phyloP scores from a whole-genome alignment of 2,113 vertebrate genomes.

The Neodontobutis hainanensis region DNA sequence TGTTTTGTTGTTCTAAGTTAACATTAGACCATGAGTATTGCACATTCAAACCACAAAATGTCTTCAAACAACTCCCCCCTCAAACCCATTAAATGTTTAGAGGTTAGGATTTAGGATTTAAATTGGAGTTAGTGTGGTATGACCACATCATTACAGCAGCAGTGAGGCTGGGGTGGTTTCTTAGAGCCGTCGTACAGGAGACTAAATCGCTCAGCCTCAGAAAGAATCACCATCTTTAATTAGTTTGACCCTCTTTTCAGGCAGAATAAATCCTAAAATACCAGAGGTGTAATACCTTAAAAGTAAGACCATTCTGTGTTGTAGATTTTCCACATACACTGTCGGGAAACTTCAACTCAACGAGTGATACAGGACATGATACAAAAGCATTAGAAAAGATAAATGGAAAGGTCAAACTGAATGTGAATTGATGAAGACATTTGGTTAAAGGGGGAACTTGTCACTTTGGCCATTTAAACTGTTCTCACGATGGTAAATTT shows the following conservation, averaged over 20 bases:
- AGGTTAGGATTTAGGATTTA: slow-evolving; percentile 2
- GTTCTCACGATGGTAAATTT: no score
- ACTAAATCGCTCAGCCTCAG: neutral
- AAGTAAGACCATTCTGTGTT: neutral
- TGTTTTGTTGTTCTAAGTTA: neutral
- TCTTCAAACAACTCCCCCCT: neutral
- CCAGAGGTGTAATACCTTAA: neutral
- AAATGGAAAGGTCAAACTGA: no score
- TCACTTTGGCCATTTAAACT: no score
- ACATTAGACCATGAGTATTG: neutral
- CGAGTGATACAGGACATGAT: no score
- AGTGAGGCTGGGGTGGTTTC: slow-evolving; percentile 3
- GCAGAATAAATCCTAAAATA: slow-evolving; percentile 9
- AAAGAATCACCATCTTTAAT: slow-evolving; percentile 3
- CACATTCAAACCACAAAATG: neutral
- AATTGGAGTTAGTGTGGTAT: slow-evolving; percentile 11
- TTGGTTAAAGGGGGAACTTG: no score
- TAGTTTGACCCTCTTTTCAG: neutral
- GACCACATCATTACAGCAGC: slow-evolving; percentile 6
- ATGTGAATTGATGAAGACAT: no score
- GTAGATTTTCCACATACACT: neutral
- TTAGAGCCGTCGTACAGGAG: neutral
- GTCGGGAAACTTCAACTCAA: no score
- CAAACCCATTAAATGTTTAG: neutral
- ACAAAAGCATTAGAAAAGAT: no score